Evolutionary conservation across 1,140 invertebrate genomes (phyloP), one percentile per base, ranked within the genome.

Genomic region (Bradysia coprophila): DNA sequence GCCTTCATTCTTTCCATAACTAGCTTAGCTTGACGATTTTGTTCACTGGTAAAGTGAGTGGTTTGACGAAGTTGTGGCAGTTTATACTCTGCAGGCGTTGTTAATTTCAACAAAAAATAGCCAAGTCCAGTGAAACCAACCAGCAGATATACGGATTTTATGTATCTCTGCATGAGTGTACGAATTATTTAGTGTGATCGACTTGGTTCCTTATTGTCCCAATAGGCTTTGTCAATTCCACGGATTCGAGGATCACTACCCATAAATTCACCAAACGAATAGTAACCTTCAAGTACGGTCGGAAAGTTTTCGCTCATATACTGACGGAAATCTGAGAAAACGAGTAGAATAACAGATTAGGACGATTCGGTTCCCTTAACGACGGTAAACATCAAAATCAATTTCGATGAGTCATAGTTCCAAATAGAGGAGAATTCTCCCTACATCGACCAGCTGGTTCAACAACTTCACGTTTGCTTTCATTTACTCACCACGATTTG

Each of bases 291-390:
- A 34, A 76, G 51, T n/a, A 69, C 54, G 49, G 61, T 66, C 23
- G 69, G 70, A 52, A 65, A 73, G 45, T 75, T 75, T 37, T 71
- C 64, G 52, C 64, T 55, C 46, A 74, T 66, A 48, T 72, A 71
- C 34, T 64, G 53, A 16, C 73, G 66, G 46, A 72, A 73, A 53
- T 73, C 72, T 75, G 53, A 13, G 62, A 51, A 38, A 42, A 41
- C 44, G 47, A 45, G 43, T 20, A 43, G 41, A 44, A 6, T 16
- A 10, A 10, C 6, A 8, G 6, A 6, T 9, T n/a, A 36, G 5
- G 10, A 36, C 10, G 18, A 8, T 6, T 36, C 8, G n/a, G n/a
- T n/a, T n/a, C n/a, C n/a, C n/a, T n/a, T n/a, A n/a, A n/a, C n/a
- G n/a, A n/a, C n/a, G n/a, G n/a, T n/a, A n/a, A n/a, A n/a, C n/a